Evolutionary conservation across 2,113 vertebrate genomes (phyloP), one percentile per base, ranked within the genome.

Genomic region (Malurus alboscapulatus): DNA sequence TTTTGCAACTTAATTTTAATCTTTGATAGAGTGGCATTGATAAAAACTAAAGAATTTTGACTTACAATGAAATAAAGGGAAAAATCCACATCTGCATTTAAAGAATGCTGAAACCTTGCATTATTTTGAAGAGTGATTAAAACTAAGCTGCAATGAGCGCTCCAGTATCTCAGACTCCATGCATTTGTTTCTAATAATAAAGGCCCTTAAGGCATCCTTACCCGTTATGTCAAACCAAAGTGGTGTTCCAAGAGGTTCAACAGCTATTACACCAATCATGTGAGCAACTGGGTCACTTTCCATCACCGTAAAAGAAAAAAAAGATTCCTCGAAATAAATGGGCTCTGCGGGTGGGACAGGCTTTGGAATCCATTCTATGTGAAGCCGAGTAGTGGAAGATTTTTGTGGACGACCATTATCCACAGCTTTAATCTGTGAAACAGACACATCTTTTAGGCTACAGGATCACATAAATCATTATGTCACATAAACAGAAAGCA

Each of bases 171-270:
- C 77, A 79, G 48, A 66, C 80, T 36, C 42, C 36, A 62, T 48
- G 48, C 58, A 69, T 61, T 91, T 81, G 53, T 93, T 95, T 88
- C 93, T 94, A 94, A 95, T 95, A 76, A 84, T 45, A 50, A 69
- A 73, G 80, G 53, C 76, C 50, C 15, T 62, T 6, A 55, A 78
- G 51, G 72, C 59, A 69, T 13, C 38, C 95, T 94, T 98, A 99
- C 99, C 99, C 85, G 97, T 98, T 98, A 99, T 99, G 96, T 99
- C 99, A 97, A 99, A 99, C 99, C 99, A 99, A 59, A 99, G 98
- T 4, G 98, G 97, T 40, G 97, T 97, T 93, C 98, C 98, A 32
- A 97, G 97, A 47, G 98, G 98, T 72, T 99, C 99, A 16, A 99
- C 98, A 94, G 98, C 96, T 78, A 99, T 98, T 10, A 99, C 98